Base-by-base conservation (phyloP, 2,888 invertebrate species). In the Spodoptera littoralis region DNA sequence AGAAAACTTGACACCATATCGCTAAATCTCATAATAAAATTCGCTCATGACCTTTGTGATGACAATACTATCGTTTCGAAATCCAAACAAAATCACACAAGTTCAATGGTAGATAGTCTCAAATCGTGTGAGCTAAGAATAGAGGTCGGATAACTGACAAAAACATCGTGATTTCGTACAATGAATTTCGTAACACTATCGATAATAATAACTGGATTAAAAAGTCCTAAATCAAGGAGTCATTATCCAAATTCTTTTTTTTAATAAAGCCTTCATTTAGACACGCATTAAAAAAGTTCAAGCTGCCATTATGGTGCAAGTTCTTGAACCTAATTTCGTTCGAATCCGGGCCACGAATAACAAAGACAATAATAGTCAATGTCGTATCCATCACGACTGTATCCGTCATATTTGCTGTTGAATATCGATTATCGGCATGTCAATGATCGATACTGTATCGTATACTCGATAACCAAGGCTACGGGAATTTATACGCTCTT, bases 311-410 rank as follows among this genome's bases (percentile, higher is more conserved):
- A 79, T 80, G 65, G 68, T 71, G 58, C 73, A 58, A 87, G 90
- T 81, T 88, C 90, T 92, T 92, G 90, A 90, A 90, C 90, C 86
- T 84, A 90, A 90, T 89, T 89, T 88, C 83, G 81, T 76, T 82
- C 73, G 84, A 89, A 92, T 92, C 90, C 92, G 90, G 91, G 86
- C 87, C 92, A 86, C 81, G 83, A 74, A 81, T 78, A 84, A 84
- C 85, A 88, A 85, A 91, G 89, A 91, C 89, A 92, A 89, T 88
- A 83, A 83, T 71, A 69, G 67, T 77, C 94, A 93, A 93, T 93
- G 93, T 83, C 93, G 81, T 85, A 84, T 82, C 61, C 54, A 84
- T 88, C 93, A 93, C 94, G 94, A 92, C 78, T 67, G 79, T 81
- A 88, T 88, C 88, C 85, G 87, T 88, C 86, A 85, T 85, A 81